phyloP scores from a whole-genome alignment of 1,140 invertebrate species.

The Pemphigus obesinymphae region DNA sequence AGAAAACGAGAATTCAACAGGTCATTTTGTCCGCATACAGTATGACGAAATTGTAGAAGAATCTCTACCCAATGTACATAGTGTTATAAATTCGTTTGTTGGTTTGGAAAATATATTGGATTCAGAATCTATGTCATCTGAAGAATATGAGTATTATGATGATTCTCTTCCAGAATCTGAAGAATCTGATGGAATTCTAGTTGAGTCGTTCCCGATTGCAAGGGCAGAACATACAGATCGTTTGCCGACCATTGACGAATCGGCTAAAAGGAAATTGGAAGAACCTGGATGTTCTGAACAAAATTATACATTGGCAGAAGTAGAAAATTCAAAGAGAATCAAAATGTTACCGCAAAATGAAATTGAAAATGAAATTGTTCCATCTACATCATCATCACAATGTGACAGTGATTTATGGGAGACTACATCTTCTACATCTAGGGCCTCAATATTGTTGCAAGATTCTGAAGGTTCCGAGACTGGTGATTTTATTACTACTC shows the following conservation, averaged over 20 bases:
- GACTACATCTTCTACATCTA: not conserved
- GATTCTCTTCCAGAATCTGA: not conserved
- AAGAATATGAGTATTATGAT: too few species aligned
- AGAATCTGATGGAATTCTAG: too few species aligned
- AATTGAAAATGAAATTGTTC: too few species aligned
- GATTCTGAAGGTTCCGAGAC: not conserved
- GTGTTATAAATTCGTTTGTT: not conserved
- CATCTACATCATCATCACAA: not conserved
- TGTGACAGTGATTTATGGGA: not conserved
- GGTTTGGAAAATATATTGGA: not conserved
- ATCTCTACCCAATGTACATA: not conserved
- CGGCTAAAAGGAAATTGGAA: constrained; percentile 5
- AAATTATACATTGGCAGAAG: not conserved
- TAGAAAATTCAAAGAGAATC: not conserved
- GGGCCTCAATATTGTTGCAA: not conserved
- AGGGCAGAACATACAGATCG: too few species aligned
- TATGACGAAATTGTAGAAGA: not conserved
- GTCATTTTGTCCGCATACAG: not conserved
- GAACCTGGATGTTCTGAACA: not conserved
- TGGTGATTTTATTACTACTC: too few species aligned
- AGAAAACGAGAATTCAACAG: not conserved
- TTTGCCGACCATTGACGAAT: not conserved
- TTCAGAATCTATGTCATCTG: not conserved
- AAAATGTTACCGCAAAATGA: not conserved
- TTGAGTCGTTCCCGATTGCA: too few species aligned